Evolutionary conservation across 1,140 invertebrate genomes (phyloP).

Genomic region (Ooceraea biroi): DNA sequence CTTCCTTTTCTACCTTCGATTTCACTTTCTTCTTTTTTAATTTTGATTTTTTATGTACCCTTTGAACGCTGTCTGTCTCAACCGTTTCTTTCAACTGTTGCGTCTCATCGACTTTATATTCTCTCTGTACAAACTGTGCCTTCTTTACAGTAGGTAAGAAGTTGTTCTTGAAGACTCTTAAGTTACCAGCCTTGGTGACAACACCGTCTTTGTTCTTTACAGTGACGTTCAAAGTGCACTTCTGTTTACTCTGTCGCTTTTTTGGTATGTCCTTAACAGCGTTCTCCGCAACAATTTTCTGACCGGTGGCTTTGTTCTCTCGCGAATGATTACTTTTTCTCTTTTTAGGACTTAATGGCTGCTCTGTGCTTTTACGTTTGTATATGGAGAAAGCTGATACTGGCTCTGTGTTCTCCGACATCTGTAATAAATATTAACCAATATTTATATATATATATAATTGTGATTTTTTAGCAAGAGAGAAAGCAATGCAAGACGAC

Average conservation of each 20-base stretch:
- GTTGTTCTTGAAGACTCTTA: not conserved
- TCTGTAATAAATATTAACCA: conserved; percentile 42
- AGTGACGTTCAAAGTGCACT: not conserved
- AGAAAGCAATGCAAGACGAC: too few relatives aligned
- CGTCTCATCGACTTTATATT: not conserved
- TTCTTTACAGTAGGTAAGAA: not conserved
- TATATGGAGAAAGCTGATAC: conserved; percentile 70
- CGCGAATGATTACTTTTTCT: conserved; percentile 32
- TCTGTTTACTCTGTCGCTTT: not conserved
- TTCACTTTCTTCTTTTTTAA: not conserved
- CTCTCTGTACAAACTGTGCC: not conserved
- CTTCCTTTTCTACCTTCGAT: not conserved
- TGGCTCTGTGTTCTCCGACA: conserved; percentile 44
- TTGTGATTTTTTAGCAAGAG: too few relatives aligned
- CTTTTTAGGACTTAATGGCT: conserved; percentile 23
- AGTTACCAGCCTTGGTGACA: not conserved
- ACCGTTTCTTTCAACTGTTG: conserved; percentile 40
- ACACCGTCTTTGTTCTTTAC: not conserved
- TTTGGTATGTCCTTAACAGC: not conserved
- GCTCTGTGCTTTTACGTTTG: conserved; percentile 64
- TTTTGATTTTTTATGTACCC: conserved; percentile 4
- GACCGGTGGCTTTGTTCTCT: not conserved
- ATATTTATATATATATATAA: too few relatives aligned
- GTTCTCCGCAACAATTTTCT: not conserved
- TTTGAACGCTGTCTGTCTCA: not conserved